phyloP scores from a whole-genome alignment of 2,888 invertebrate species.

The Myopa testacea region DNA sequence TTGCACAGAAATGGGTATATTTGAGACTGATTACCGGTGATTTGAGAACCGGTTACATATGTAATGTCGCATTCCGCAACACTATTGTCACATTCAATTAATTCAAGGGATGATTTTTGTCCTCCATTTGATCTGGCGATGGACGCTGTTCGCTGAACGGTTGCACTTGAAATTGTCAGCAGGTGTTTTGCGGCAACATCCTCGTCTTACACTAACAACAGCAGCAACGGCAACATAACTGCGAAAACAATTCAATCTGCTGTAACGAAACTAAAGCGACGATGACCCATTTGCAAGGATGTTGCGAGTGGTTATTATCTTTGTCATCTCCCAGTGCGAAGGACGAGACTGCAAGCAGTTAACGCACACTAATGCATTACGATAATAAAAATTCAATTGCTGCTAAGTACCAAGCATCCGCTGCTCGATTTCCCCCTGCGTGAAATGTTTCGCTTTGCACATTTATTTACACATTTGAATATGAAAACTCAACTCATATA shows the following conservation, averaged over 20 bases:
- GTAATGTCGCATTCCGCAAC: not conserved
- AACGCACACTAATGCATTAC: conserved; percentile 40
- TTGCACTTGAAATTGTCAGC: conserved; percentile 68
- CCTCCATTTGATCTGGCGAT: not conserved
- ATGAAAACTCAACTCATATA: conserved; percentile 2
- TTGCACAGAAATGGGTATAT: not conserved
- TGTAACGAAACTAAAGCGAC: conserved; percentile 22
- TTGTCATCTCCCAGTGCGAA: conserved; percentile 12
- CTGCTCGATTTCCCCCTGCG: conserved; percentile 13
- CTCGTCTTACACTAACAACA: conserved; percentile 22
- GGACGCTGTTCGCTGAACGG: conserved; percentile 39
- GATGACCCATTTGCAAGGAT: conserved; percentile 3
- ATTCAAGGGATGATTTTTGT: conserved; percentile 15
- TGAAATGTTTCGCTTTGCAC: not conserved
- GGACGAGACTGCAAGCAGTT: not conserved
- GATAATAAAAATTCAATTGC: conserved; percentile 63
- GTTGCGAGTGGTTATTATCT: conserved; percentile 16
- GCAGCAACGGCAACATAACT: conserved; percentile 26
- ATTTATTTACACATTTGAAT: not conserved
- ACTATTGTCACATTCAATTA: not conserved
- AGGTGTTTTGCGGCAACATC: conserved; percentile 64
- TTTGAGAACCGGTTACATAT: not conserved
- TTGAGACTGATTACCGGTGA: not conserved
- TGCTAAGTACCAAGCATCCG: conserved; percentile 53
- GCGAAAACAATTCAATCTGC: conserved; percentile 42